Percentiles rank a stretch among this genome's conserved stretches.
These are phyloP conservation scores for Harpegnathos saltator DNA, from an alignment of 1,140 invertebrate genomes.

Conservation along the genomic window DNA sequence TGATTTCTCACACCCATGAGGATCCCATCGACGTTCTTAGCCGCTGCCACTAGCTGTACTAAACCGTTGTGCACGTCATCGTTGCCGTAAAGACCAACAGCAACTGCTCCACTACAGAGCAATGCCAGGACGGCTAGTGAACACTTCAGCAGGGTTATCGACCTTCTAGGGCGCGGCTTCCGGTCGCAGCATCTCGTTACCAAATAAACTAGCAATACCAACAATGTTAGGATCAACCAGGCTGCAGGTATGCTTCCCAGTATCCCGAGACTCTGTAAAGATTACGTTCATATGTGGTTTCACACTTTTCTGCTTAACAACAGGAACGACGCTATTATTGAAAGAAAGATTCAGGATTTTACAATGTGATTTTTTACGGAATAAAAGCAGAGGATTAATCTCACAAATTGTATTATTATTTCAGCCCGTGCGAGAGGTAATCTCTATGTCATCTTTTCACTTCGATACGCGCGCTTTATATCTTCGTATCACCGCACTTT, in stretches of 20 bases:
- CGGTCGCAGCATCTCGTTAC: slow-evolving; percentile 97
- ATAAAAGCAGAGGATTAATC: no score
- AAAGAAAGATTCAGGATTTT: not conserved
- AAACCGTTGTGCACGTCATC: slow-evolving; percentile 97
- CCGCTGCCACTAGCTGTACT: slow-evolving; percentile 91
- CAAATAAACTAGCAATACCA: slow-evolving; percentile 95
- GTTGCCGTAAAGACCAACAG: slow-evolving; percentile 95
- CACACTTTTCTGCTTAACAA: not conserved
- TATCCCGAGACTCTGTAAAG: slow-evolving; percentile 93
- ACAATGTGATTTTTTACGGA: no score
- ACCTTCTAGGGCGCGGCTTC: slow-evolving; percentile 93
- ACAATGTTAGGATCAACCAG: slow-evolving; percentile 94
- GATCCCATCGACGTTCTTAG: slow-evolving; percentile 91
- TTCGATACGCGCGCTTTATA: no score
- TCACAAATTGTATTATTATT: no score
- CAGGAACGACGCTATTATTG: no score
- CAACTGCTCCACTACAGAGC: slow-evolving; percentile 92
- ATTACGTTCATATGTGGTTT: slow-evolving; percentile 62
- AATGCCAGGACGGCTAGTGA: slow-evolving; percentile 93
- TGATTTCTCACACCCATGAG: slow-evolving; percentile 92
- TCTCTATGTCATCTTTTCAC: no score
- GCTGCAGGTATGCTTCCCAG: slow-evolving; percentile 95
- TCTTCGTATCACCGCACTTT: no score
- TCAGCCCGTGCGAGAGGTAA: no score
- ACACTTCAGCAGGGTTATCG: slow-evolving; percentile 94